Base-by-base conservation (phyloP, 2,888 invertebrate genomes). In the Ornithoptera priamus region DNA sequence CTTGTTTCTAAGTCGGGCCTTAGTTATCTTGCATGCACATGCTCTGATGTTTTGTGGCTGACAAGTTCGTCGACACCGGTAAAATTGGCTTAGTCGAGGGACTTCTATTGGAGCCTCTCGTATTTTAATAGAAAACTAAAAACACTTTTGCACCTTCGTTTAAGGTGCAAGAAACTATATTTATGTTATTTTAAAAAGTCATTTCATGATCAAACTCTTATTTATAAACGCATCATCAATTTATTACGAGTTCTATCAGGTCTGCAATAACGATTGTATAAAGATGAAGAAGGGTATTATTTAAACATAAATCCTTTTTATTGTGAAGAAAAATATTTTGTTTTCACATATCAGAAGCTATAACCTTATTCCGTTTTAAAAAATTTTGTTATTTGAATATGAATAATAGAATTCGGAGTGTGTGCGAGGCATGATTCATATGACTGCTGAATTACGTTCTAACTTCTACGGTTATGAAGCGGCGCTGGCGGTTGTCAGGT, bases 51-150 rank as follows among this genome's bases (percentile, higher is more conserved):
- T 71, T 75, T 78, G 84, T 77, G 83, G 82, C 82, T 86, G 86
- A 85, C 85, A 85, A 84, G 83, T 83, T 82, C 81, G 79, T 75
- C 79, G 79, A 79, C 78, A 85, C 84, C 83, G 85, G 82, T 84
- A 80, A 87, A 86, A 87, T 86, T 84, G 85, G 85, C 87, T 88
- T 85, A 86, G 87, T 81, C 81, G 74, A 36, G 56, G 79, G 82
- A 82, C 85, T 84, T 81, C 78, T 78, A 80, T 81, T 79, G 81
- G 77, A 77, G 81, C 80, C 75, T 79, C 79, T 76, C 80, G 79
- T 81, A 82, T 83, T 85, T 83, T 66, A 62, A 62, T 62, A 39
- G 36, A 62, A 30, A 50, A 46, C 66, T 58, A 62, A 62, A 42
- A 50, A 58, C 62, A 62, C 69, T 57, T 42, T 69, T 57, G 62